Percentiles rank a stretch among this genome's conserved stretches.
Conservation (phyloP, 2,888 invertebrate genomes). For the Pteria penguin region DNA sequence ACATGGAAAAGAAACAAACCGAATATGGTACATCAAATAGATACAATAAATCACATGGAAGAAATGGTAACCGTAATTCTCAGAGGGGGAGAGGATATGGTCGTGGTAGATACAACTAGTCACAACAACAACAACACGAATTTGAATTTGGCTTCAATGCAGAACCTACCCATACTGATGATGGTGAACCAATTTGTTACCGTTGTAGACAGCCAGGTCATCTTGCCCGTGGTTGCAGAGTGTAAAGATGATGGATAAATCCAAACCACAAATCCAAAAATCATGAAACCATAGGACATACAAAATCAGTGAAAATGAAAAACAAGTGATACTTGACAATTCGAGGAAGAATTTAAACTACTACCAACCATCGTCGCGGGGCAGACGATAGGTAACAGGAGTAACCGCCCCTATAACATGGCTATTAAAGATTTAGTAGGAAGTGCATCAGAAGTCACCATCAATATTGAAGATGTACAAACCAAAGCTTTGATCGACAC, state of each 20-base stretch:
- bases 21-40: too few species aligned
- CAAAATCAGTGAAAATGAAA: too few species aligned
- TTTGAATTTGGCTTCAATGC: not conserved
- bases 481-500: not conserved
- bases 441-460: not conserved
- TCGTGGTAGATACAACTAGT: too few species aligned
- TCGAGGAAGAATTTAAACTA: not conserved
- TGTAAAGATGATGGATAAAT: too few species aligned
- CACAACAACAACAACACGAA: not conserved
- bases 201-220: not conserved
- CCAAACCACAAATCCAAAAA: too few species aligned
- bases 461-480: not conserved
- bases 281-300: too few species aligned
- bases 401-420: not conserved
- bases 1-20: not conserved
- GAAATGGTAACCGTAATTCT: not conserved
- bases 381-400: not conserved
- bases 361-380: not conserved
- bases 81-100: not conserved
- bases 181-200: not conserved
- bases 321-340: not conserved
- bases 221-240: not conserved
- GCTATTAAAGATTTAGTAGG: not conserved
- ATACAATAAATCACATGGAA: not conserved
- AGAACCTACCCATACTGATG: not conserved